Base-by-base conservation (phyloP, 2,888 invertebrate genomes). In the Mayetiola destructor region DNA sequence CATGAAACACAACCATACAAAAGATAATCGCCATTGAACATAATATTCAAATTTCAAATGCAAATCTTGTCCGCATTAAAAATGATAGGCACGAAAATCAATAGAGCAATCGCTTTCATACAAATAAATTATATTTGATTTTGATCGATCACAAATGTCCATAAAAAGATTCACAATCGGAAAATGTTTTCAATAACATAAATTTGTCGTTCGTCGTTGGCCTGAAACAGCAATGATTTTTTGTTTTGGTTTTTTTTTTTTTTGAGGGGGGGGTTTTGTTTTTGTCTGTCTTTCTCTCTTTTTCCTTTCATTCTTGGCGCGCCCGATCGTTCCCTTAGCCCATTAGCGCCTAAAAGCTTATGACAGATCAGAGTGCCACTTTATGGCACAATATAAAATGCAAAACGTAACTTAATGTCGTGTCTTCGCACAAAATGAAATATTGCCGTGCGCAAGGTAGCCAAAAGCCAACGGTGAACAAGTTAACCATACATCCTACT, bases 111-210 rank as follows among this genome's bases (percentile, higher is more conserved):
- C 12, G 6, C 48, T 48, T 23, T 48, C 27, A 48, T 27, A 48
- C 48, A 48, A 48, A 48, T 48, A 48, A 48, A 48, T 27, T 48
- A 48, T 48, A 27, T 48, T 27, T 48, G 27, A 48, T n/a, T 27
- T 23, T 23, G 21, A 40, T 40, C 40, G 21, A 40, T 40, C 21
- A 23, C 8, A 21, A 23, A 42, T 42, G 42, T 12, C 27, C 12
- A 32, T 12, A 9, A 32, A 32, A 32, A 32, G 12, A 12, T 32
- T 9, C 32, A 32, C 32, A 32, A 32, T 12, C 32, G 12, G 12
- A 32, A 32, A 32, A 6, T 32, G 32, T 32, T 32, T 9, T n/a
- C 20, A 40, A 48, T 27, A 14, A 48, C 23, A 48, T n/a, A n/a
- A n/a, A n/a, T n/a, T n/a, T n/a, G n/a, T n/a, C n/a, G n/a, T n/a